These are phyloP conservation scores for Ochropacha duplaris DNA, from an alignment of 2,888 invertebrate species.

Conservation along the genomic window DNA sequence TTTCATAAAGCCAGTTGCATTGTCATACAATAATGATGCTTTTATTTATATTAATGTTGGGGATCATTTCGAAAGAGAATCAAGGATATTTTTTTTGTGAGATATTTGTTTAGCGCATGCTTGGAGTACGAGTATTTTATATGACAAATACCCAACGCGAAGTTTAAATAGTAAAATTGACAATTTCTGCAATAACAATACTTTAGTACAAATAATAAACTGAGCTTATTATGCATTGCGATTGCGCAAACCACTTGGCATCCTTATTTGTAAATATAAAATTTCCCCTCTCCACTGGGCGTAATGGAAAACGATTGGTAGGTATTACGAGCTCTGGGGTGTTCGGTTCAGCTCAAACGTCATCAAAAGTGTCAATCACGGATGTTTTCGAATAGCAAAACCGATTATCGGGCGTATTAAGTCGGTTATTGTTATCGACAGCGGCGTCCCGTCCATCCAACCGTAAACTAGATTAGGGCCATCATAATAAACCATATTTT, in stretches of 20 bases:
- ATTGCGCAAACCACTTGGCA: slow-evolving; percentile 4
- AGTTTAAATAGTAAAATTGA: no score
- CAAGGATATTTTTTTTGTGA: no score
- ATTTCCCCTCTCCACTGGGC: slow-evolving; percentile 24
- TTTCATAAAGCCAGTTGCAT: slow-evolving; percentile 29
- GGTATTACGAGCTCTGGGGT: slow-evolving; percentile 46
- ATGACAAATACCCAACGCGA: no score
- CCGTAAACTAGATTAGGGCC: slow-evolving; percentile 81
- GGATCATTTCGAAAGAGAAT: background rate
- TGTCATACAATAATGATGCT: slow-evolving; percentile 31
- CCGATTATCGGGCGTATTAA: slow-evolving; percentile 82
- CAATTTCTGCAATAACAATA: background rate
- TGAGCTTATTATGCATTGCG: background rate
- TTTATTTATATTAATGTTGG: background rate
- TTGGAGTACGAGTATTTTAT: no score
- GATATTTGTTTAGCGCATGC: no score
- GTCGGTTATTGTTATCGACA: slow-evolving; percentile 81
- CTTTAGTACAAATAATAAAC: background rate
- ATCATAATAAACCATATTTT: slow-evolving; percentile 78
- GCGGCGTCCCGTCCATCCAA: slow-evolving; percentile 64
- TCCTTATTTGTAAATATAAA: slow-evolving; percentile 34
- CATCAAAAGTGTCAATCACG: slow-evolving; percentile 80
- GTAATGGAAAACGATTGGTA: slow-evolving; percentile 51
- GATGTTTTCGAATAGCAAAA: slow-evolving; percentile 80
- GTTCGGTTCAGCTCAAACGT: slow-evolving; percentile 64